Percentiles rank a stretch among this genome's conserved stretches.
These are phyloP conservation scores for Metopolophium dirhodum DNA, from an alignment of 1,140 invertebrate genomes.

Conservation along the genomic window DNA sequence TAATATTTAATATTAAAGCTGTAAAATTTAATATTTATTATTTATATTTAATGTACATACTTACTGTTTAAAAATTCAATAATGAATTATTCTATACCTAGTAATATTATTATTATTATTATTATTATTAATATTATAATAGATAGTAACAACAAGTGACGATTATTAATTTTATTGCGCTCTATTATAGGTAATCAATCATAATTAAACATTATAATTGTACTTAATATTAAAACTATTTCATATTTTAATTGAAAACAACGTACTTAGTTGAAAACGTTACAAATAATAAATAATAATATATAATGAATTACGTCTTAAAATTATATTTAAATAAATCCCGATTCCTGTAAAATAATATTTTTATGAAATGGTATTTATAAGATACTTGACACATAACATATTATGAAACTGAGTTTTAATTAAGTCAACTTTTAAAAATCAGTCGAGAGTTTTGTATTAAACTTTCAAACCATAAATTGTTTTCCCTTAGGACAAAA, in stretches of 20 bases:
- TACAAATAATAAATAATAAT: too few relatives aligned
- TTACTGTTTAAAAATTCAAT: neutral
- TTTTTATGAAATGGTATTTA: neutral
- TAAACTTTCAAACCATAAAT: neutral
- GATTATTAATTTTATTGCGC: neutral
- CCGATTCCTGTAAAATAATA: neutral
- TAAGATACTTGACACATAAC: neutral
- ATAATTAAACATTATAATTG: too few relatives aligned
- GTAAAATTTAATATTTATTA: neutral
- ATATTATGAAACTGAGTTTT: neutral
- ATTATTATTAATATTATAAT: too few relatives aligned
- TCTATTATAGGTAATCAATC: neutral
- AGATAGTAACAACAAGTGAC: neutral
- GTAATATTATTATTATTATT: too few relatives aligned
- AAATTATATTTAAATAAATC: neutral
- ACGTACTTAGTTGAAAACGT: too few relatives aligned
- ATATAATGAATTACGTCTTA: too few relatives aligned
- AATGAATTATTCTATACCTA: too few relatives aligned
- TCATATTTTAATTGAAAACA: too few relatives aligned
- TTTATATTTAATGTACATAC: neutral
- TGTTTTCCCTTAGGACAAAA: neutral
- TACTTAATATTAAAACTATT: too few relatives aligned
- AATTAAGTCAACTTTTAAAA: neutral
- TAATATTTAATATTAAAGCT: too few relatives aligned
- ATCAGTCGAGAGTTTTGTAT: neutral